These are phyloP conservation scores for Noctuana brunneofusca DNA, from an alignment of 2,888 invertebrate species.

Conservation along the genomic window DNA sequence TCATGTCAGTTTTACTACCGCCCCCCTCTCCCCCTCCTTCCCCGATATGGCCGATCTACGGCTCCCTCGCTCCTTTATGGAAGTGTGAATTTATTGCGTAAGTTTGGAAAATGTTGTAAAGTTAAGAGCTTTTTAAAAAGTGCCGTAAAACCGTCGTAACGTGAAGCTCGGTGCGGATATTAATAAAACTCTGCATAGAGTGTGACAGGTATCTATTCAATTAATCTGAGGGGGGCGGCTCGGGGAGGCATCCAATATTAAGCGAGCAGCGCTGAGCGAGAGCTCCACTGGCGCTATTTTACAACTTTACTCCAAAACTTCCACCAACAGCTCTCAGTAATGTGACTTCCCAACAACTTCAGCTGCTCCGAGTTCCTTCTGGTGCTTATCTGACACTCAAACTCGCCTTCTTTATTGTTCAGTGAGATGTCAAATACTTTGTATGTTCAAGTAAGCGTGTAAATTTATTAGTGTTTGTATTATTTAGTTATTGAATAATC, in stretches of 20 bases:
- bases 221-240: slow-evolving; percentile 32
- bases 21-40: slow-evolving; percentile 26
- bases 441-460: neutral
- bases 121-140: slow-evolving; percentile 53
- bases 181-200: slow-evolving; percentile 41
- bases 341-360: slow-evolving; percentile 6
- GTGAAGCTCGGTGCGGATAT: slow-evolving; percentile 37
- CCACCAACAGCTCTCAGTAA: neutral
- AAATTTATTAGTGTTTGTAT: neutral
- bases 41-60: neutral
- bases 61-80: slow-evolving; percentile 37
- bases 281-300: slow-evolving; percentile 1
- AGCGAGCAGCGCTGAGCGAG: neutral
- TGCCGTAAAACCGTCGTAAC: slow-evolving; percentile 45
- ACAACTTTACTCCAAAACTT: slow-evolving; percentile 5
- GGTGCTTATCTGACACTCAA: neutral
- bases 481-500: neutral
- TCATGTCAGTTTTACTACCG: slow-evolving; percentile 45
- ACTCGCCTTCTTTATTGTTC: neutral
- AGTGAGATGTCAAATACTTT: neutral
- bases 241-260: neutral
- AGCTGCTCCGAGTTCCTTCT: neutral
- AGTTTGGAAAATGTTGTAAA: slow-evolving; percentile 48
- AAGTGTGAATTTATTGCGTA: slow-evolving; percentile 54
- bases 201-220: slow-evolving; percentile 44